Evolutionary conservation across 2,113 vertebrate species (phyloP).

Genomic region (Mobula hypostoma): DNA sequence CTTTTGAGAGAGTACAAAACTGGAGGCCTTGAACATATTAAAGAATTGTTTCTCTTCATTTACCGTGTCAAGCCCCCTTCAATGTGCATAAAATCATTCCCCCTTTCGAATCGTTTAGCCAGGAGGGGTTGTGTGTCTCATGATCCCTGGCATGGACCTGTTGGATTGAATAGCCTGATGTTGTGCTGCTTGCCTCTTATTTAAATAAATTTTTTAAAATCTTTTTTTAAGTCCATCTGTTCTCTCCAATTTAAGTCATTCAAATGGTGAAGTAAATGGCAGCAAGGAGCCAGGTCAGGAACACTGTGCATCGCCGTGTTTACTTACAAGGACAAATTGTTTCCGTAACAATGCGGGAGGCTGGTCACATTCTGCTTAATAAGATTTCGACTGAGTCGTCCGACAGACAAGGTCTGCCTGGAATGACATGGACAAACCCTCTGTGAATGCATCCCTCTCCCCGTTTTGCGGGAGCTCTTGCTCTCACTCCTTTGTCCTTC

Average conservation of each 20-base stretch:
- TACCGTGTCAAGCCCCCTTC: no score
- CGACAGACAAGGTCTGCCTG: slow-evolving; percentile 7
- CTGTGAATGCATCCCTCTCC: not conserved
- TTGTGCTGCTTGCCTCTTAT: not conserved
- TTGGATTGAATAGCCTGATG: not conserved
- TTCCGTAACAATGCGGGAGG: slow-evolving; percentile 21
- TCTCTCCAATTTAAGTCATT: slow-evolving; percentile 28
- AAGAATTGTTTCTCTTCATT: no score
- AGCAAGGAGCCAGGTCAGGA: not conserved
- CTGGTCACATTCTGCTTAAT: slow-evolving; percentile 21
- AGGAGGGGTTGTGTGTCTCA: not conserved
- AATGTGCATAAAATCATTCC: no score
- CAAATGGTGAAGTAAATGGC: slow-evolving; percentile 17
- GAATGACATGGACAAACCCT: not conserved
- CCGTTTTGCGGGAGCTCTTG: not conserved
- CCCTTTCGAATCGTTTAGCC: no score
- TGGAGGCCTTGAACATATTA: no score
- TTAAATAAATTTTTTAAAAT: not conserved
- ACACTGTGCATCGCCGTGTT: not conserved
- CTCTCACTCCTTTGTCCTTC: not conserved
- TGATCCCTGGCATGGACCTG: not conserved
- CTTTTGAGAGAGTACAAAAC: no score
- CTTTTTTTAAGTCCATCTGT: slow-evolving; percentile 10
- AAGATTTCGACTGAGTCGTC: slow-evolving; percentile 24
- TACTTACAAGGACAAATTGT: slow-evolving; percentile 30